Percentiles rank a stretch among this genome's conserved stretches.
Conservation (phyloP, 2,797 vertebrate genomes). For the Sphenodon punctatus region DNA sequence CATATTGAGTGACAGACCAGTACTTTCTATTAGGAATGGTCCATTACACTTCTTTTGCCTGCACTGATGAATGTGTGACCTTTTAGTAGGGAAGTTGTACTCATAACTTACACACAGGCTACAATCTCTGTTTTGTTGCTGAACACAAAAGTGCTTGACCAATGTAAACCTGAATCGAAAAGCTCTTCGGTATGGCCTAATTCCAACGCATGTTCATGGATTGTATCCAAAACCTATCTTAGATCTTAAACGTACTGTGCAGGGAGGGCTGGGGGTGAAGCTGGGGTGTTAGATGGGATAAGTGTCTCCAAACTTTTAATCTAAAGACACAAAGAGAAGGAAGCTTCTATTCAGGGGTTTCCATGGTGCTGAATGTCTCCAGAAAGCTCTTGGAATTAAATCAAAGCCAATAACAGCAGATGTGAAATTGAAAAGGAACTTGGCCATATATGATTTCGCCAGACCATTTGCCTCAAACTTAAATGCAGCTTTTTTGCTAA, state of each 20-base stretch:
- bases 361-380: constrained; percentile 64
- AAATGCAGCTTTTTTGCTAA: constrained; percentile 21
- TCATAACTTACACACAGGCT: not conserved
- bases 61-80: not conserved
- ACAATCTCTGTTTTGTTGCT: not conserved
- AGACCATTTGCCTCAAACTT: constrained; percentile 22
- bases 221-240: constrained; percentile 10
- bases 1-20: not conserved
- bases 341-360: constrained; percentile 60
- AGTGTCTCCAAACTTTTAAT: constrained; percentile 51
- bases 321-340: constrained; percentile 63
- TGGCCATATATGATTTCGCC: constrained; percentile 31
- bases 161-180: constrained; percentile 2
- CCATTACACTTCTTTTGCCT: not conserved
- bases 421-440: constrained; percentile 33
- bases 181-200: not conserved
- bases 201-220: constrained; percentile 7
- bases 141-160: not conserved
- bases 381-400: constrained; percentile 55
- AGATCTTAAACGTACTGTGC: constrained; percentile 8
- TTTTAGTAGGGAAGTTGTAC: constrained; percentile 5
- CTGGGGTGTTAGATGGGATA: constrained; percentile 4
- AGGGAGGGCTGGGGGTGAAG: constrained; percentile 35
- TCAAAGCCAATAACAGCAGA: constrained; percentile 53
- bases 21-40: not conserved